Base-by-base conservation (phyloP, 2,888 invertebrate species). In the Nomada fucata region DNA sequence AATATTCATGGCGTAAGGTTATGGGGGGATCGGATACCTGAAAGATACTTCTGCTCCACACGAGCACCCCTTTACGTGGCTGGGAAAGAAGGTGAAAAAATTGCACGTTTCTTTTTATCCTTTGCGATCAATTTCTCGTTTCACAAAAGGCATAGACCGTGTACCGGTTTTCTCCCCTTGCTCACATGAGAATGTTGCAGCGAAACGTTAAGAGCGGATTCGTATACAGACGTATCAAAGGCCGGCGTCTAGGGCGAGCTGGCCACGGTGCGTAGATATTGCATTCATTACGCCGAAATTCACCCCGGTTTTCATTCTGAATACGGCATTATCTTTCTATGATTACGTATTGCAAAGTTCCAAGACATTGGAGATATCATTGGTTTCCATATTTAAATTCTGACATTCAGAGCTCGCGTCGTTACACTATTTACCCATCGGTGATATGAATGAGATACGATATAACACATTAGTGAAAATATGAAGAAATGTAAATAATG, bases 1-100 rank as follows among this genome's bases (percentile, higher is more conserved):
- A 71, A 73, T 82, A 60, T 85, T 83, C 64, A 79, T 75, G 67
- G 76, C 73, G 79, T 77, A 76, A 85, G 87, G 79, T 87, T 85
- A 87, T 84, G 87, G 73, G 74, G 78, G 78, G 79, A 83, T 61
- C 13, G 69, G 64, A 70, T 57, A 74, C 64, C 36, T 83, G 72
- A 82, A 77, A 63, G 79, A 69, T 44, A 76, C 71, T 67, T 10
- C 73, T 59, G 50, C 64, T 59, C 44, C 50, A 63, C 3, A 59
- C 57, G 64, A 60, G 76, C 57, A 79, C 50, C 60, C 55, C 73
- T 71, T 67, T 63, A 60, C 70, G 23, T 23, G 63, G 57, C 42
- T 47, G 67, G 71, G 67, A 77, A 68, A 61, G 53, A 84, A 87
- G 82, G 85, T 85, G 53, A 85, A 63, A 36, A 47, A 29, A 20